These are phyloP conservation scores for Phrynocephalus versicolor DNA, from an alignment of 2,113 vertebrate genomes.

Conservation along the genomic window DNA sequence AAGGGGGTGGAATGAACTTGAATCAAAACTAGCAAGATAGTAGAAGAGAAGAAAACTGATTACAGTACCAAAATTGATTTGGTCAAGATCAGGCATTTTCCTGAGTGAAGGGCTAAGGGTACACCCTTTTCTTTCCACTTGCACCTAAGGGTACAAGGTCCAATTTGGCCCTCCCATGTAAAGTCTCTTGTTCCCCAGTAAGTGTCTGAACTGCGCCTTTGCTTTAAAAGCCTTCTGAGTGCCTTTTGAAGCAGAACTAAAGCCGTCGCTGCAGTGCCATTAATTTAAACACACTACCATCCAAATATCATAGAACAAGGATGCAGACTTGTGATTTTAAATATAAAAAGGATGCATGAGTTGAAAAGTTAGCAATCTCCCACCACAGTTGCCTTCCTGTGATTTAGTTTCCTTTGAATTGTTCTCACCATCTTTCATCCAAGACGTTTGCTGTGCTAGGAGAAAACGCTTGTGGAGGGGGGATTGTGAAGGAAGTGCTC, in stretches of 20 bases:
- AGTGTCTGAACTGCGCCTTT: not conserved
- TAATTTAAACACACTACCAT: not conserved
- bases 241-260: not conserved
- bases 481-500: too few species aligned
- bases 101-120: not conserved
- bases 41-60: not conserved
- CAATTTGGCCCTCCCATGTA: not conserved
- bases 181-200: not conserved
- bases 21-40: too few species aligned
- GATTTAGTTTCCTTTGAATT: too few species aligned
- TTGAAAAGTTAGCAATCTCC: too few species aligned
- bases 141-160: not conserved
- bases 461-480: not conserved
- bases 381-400: too few species aligned
- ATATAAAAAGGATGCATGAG: not conserved
- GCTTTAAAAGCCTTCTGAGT: too few species aligned
- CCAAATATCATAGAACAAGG: not conserved
- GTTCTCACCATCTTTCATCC: too few species aligned
- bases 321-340: not conserved
- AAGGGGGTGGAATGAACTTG: too few species aligned
- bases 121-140: not conserved
- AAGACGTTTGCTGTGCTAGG: too few species aligned
- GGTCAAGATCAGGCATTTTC: not conserved
- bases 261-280: not conserved
- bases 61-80: not conserved